Conservation (phyloP, 1,140 invertebrate species). For the Steinernema feltiae region DNA sequence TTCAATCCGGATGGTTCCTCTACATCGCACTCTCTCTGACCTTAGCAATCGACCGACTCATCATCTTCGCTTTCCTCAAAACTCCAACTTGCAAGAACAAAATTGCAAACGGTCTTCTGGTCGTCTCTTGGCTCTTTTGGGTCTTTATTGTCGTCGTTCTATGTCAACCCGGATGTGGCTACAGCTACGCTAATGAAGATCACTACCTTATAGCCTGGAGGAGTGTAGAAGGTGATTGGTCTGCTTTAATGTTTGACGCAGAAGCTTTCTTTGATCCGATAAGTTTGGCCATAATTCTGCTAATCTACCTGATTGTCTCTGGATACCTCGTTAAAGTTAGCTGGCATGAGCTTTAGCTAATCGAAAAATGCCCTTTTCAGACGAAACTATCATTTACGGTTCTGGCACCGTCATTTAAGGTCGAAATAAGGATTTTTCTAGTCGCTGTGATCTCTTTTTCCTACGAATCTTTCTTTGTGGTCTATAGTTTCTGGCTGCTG, state of each 20-base stretch:
- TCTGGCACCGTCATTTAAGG: background rate
- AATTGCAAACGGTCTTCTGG: background rate
- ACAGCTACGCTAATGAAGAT: background rate
- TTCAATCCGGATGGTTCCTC: slow-evolving; percentile 1
- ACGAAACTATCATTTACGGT: background rate
- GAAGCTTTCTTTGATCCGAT: background rate
- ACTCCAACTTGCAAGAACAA: background rate
- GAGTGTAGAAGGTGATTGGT: background rate
- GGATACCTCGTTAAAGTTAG: background rate
- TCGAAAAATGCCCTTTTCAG: background rate
- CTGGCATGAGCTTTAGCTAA: background rate
- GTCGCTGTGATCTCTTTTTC: background rate
- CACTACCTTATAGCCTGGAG: background rate
- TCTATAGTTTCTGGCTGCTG: background rate
- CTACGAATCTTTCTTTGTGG: background rate
- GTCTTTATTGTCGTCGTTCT: background rate
- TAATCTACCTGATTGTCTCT: background rate
- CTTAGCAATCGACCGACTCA: background rate
- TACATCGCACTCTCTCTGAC: background rate
- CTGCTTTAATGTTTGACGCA: background rate
- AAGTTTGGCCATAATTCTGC: background rate
- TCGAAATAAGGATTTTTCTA: background rate
- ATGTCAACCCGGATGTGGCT: background rate
- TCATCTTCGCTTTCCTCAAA: background rate
- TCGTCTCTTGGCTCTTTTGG: background rate